Base-by-base conservation (phyloP, 2,888 invertebrate genomes). In the Ceramica pisi region DNA sequence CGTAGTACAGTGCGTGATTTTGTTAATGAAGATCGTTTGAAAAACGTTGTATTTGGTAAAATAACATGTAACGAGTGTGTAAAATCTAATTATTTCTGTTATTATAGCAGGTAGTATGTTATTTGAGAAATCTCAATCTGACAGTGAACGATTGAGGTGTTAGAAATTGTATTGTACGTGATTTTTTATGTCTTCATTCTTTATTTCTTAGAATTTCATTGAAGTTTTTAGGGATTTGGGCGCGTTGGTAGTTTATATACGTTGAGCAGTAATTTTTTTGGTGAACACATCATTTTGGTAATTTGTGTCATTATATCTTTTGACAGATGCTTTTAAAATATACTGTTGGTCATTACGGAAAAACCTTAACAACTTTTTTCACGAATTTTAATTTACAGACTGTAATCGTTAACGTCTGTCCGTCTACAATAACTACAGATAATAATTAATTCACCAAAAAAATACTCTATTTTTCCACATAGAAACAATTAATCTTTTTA, bases 21-120 rank as follows among this genome's bases (percentile, higher is more conserved):
- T 72, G 85, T 88, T 91, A 90, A 91, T 91, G 89, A 90, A 92
- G 91, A 93, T 91, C 87, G 89, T 83, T 88, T 83, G 83, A 90
- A 91, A 91, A 91, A 88, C 86, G 87, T 85, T 88, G 89, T 90
- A 87, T 92, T 92, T 90, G 88, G 89, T 88, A 78, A 89, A 89
- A 90, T 89, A 90, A 88, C 86, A 89, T 87, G 78, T 88, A 89
- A 89, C 89, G 89, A 89, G 85, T 88, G 88, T 90, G 89, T 86
- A 83, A 86, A 86, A 84, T 79, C 55, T 87, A 88, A 90, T 91
- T 90, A 90, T 88, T 88, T 88, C 82, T 85, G 83, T 84, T 88
- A 82, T 88, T 87, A 87, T 83, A 84, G 70, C 71, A 61, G 59
- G 68, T 64, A 69, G 71, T 83, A 72, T 73, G 75, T 84, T 78